A percentile compares a stretch with the other conserved stretches of the same genome.
phyloP scores from a whole-genome alignment of 1,140 invertebrate species.

The Rhopalosiphum padi region DNA sequence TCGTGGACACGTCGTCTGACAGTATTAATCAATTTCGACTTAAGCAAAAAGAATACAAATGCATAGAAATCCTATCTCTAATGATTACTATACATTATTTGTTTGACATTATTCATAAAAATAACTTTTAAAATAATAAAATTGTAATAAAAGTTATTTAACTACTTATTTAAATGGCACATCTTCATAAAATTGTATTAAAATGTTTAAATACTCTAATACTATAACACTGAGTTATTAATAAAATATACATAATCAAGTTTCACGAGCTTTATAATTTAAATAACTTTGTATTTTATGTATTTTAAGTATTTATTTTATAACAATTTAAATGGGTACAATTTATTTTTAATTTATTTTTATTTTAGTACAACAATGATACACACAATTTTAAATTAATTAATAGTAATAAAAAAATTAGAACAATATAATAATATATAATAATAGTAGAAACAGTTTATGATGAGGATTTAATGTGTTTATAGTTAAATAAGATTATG shows the following conservation, averaged over 20 bases:
- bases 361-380: neutral
- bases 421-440: neutral
- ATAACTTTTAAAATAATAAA: neutral
- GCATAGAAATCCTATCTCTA: too few relatives aligned
- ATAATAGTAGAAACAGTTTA: neutral
- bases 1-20: too few relatives aligned
- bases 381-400: neutral
- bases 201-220: neutral
- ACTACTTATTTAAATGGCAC: too few relatives aligned
- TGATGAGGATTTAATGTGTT: neutral
- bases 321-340: neutral
- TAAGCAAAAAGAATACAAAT: too few relatives aligned
- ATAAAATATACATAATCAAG: neutral
- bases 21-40: too few relatives aligned
- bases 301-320: neutral
- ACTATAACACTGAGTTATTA: neutral
- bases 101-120: neutral
- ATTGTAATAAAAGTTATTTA: neutral
- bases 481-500: neutral
- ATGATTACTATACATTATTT: too few relatives aligned
- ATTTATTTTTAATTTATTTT: neutral
- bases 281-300: neutral
- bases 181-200: too few relatives aligned
- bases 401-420: neutral
- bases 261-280: neutral